These are phyloP conservation scores for Cyanoderma ruficeps DNA, from an alignment of 2,113 vertebrate genomes.

Conservation along the genomic window DNA sequence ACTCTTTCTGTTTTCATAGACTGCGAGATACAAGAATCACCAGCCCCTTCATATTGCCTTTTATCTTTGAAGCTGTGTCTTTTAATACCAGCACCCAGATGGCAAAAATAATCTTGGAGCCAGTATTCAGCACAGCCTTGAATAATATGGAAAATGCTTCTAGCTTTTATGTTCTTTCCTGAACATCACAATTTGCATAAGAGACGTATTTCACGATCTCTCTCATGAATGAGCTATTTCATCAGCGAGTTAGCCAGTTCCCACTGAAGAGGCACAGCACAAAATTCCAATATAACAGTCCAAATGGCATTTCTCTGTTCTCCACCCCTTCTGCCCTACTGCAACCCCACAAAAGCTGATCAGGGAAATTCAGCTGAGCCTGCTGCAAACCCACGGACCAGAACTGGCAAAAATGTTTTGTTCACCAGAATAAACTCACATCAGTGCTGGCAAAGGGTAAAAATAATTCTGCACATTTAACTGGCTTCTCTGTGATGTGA, in stretches of 20 bases:
- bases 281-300: background rate
- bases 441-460: background rate
- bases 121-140: constrained; percentile 15
- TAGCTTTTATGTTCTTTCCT: constrained; percentile 46
- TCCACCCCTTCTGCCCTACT: background rate
- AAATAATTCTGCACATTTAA: background rate
- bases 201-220: background rate
- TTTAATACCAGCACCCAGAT: constrained; percentile 47
- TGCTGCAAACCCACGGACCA: accelerated
- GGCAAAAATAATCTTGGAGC: constrained; percentile 54
- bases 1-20: constrained; percentile 12
- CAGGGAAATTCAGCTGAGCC: background rate
- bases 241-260: background rate
- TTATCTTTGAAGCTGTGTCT: constrained; percentile 45
- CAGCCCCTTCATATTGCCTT: constrained; percentile 35
- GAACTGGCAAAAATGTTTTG: background rate
- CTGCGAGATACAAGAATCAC: background rate
- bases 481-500: background rate
- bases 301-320: background rate
- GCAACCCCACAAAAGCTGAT: background rate
- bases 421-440: background rate
- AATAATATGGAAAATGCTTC: constrained; percentile 41
- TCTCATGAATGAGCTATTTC: constrained; percentile 26
- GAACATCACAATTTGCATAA: constrained; percentile 48
- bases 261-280: background rate